Percentiles rank a stretch among this genome's conserved stretches.
Evolutionary conservation across 2,888 invertebrate genomes (phyloP).

Genomic region (Aplocera efformata): DNA sequence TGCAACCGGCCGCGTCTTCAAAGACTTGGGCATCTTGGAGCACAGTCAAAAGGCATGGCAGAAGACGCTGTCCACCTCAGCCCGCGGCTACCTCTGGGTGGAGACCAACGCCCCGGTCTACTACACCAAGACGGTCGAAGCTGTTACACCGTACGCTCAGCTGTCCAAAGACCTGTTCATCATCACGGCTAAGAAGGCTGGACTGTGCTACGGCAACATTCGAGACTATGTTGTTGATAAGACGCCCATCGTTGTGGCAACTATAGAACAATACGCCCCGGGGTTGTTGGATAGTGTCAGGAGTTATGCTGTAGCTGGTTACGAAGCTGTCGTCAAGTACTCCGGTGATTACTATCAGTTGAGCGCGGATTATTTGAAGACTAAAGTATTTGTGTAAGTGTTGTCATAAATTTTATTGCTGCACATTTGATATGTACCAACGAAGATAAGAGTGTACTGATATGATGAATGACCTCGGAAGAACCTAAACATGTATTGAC

Average conservation of each 20-base stretch:
- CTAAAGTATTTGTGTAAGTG: slow-evolving; percentile 90
- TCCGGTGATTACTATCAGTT: slow-evolving; percentile 74
- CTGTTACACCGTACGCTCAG: slow-evolving; percentile 82
- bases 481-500: no score
- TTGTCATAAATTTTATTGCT: no score
- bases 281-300: slow-evolving; percentile 84
- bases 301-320: slow-evolving; percentile 63
- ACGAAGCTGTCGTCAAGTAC: slow-evolving; percentile 66
- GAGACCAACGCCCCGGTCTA: slow-evolving; percentile 86
- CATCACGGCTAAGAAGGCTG: slow-evolving; percentile 74
- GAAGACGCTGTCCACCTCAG: slow-evolving; percentile 80
- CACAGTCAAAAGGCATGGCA: slow-evolving; percentile 83
- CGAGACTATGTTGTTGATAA: slow-evolving; percentile 75
- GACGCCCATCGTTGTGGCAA: slow-evolving; percentile 60
- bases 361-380: slow-evolving; percentile 82
- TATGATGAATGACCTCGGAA: no score
- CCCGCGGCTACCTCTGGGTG: slow-evolving; percentile 83
- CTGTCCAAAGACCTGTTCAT: slow-evolving; percentile 80
- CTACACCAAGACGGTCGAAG: slow-evolving; percentile 75
- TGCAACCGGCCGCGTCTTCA: slow-evolving; percentile 82
- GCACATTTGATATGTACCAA: no score
- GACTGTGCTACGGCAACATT: slow-evolving; percentile 69
- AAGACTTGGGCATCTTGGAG: slow-evolving; percentile 83
- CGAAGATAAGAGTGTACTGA: no score
- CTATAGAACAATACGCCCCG: slow-evolving; percentile 85